Percentiles rank a stretch among this genome's conserved stretches.
Conservation (phyloP, 2,888 invertebrate genomes). For the Bruchidius siliquastri region DNA sequence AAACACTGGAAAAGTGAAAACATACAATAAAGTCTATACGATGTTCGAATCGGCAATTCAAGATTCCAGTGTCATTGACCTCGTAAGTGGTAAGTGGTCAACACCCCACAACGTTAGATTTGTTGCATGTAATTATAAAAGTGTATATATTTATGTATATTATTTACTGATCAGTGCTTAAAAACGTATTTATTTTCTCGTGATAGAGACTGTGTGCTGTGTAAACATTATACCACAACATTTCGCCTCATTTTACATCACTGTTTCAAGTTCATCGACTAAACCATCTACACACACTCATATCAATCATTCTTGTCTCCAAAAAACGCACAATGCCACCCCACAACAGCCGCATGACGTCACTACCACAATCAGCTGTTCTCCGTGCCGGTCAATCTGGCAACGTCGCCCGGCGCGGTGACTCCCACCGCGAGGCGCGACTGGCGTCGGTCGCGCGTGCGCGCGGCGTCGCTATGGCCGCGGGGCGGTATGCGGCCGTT, state of each 20-base stretch:
- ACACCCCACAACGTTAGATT: too few relatives aligned
- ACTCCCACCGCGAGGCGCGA: conserved; percentile 35
- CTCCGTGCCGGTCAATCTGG: not conserved
- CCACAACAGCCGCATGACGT: not conserved
- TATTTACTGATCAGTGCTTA: too few relatives aligned
- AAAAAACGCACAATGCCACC: not conserved
- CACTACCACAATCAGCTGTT: conserved; percentile 14
- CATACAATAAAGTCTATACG: too few relatives aligned
- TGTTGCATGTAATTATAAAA: too few relatives aligned
- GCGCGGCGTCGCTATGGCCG: conserved; percentile 44
- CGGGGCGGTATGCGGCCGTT: conserved; percentile 51
- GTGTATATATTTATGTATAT: too few relatives aligned
- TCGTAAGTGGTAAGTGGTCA: too few relatives aligned
- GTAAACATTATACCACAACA: not conserved
- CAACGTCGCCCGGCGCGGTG: not conserved
- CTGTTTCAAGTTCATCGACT: not conserved
- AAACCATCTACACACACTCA: not conserved
- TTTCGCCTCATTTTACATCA: not conserved
- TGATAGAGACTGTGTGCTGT: too few relatives aligned
- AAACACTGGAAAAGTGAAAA: too few relatives aligned
- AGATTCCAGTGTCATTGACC: too few relatives aligned
- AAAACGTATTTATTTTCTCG: too few relatives aligned
- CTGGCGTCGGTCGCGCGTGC: conserved; percentile 33
- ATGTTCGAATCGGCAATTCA: too few relatives aligned
- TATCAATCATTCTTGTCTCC: not conserved